These are phyloP conservation scores for Brachylomia viminalis DNA, from an alignment of 2,888 invertebrate species.

Conservation along the genomic window DNA sequence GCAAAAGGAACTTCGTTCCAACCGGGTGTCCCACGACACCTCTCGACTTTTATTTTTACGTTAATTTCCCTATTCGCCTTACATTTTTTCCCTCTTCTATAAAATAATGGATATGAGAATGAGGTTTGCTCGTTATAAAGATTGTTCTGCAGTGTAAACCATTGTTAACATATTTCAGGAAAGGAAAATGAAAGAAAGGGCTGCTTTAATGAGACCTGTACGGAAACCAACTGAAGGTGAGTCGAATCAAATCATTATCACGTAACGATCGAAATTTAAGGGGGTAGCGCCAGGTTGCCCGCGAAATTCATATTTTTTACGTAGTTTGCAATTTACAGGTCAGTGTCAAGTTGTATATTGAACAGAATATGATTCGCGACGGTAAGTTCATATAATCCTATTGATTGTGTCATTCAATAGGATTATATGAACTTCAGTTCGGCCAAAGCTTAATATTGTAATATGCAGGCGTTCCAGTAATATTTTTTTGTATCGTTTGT, in stretches of 20 bases:
- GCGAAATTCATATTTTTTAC: too few species aligned
- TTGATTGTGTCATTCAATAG: too few species aligned
- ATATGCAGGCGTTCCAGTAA: background rate
- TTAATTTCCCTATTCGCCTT: background rate
- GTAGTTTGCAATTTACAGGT: too few species aligned
- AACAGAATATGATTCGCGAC: too few species aligned
- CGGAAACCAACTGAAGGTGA: conserved; percentile 8
- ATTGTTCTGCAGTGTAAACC: background rate
- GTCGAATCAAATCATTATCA: background rate
- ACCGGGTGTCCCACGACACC: too few species aligned
- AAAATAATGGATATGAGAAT: background rate
- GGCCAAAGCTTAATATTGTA: background rate
- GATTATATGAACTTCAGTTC: background rate
- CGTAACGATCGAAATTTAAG: background rate
- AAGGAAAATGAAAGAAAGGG: conserved; percentile 30
- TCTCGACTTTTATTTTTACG: background rate
- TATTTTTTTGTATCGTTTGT: background rate
- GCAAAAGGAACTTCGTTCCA: too few species aligned
- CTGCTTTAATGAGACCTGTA: background rate
- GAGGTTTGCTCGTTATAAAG: background rate
- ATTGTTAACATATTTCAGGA: conserved; percentile 42
- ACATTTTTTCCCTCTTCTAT: too few species aligned
- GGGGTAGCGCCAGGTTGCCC: too few species aligned
- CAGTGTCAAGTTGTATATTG: too few species aligned
- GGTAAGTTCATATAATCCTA: too few species aligned